Conservation (phyloP, 2,113 vertebrate genomes). For the Oryzias woworae region DNA sequence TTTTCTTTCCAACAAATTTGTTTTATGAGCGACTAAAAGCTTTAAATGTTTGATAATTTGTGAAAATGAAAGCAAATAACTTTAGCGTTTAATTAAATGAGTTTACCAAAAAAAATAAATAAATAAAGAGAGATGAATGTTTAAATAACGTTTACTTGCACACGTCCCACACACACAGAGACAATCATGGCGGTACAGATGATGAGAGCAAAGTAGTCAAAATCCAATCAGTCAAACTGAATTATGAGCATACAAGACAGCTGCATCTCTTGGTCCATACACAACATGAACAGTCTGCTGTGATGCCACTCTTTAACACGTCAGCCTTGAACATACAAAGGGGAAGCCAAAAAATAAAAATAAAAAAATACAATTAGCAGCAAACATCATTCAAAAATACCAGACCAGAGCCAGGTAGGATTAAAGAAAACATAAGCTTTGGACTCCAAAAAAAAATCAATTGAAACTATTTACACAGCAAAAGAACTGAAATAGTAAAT, state of each 20-base stretch:
- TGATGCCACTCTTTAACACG: conserved; percentile 36
- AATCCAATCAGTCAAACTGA: conserved; percentile 18
- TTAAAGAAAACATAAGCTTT: conserved; percentile 42
- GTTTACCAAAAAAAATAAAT: too few species aligned
- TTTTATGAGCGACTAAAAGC: too few species aligned
- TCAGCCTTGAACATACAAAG: conserved; percentile 30
- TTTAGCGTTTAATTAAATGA: too few species aligned
- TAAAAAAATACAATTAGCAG: conserved; percentile 41
- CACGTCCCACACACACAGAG: conserved; percentile 68
- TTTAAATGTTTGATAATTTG: too few species aligned
- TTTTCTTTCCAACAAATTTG: too few species aligned
- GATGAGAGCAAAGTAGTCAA: conserved; percentile 51
- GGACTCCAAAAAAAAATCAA: conserved; percentile 56
- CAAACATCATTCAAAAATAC: conserved; percentile 57
- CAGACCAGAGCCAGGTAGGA: conserved; percentile 56
- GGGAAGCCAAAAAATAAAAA: neutral
- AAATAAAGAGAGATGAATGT: conserved; percentile 6
- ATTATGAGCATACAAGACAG: conserved; percentile 40
- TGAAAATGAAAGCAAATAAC: too few species aligned
- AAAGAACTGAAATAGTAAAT: conserved; percentile 62
- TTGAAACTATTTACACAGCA: conserved; percentile 78
- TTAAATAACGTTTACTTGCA: conserved; percentile 84
- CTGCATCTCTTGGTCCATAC: conserved; percentile 63
- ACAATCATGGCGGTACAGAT: conserved; percentile 65
- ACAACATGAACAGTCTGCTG: conserved; percentile 58